Evolutionary conservation across 2,888 invertebrate species (phyloP).

Genomic region (Pyrochroa serraticornis): DNA sequence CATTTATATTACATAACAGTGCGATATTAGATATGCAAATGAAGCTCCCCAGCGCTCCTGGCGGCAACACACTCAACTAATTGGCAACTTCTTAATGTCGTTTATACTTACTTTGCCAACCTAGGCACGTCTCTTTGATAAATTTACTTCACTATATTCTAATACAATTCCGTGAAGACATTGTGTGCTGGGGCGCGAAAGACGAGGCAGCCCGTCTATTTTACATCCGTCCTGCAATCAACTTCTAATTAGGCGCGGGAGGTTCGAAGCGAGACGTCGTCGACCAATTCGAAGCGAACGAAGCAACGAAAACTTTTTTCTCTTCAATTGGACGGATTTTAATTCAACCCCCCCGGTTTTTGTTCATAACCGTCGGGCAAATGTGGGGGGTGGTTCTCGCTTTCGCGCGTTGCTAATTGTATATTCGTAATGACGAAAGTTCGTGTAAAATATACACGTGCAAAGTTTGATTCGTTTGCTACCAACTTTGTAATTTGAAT

Average conservation of each 20-base stretch:
- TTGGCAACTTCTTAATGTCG: constrained; percentile 61
- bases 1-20: constrained; percentile 57
- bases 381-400: constrained; percentile 38
- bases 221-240: constrained; percentile 29
- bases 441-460: constrained; percentile 49
- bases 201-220: constrained; percentile 17
- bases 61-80: constrained; percentile 58
- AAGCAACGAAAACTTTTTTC: constrained; percentile 45
- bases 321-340: constrained; percentile 53
- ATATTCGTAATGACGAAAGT: constrained; percentile 49
- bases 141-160: constrained; percentile 55
- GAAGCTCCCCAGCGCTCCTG: constrained; percentile 48
- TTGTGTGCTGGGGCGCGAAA: constrained; percentile 38
- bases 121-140: constrained; percentile 60
- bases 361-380: constrained; percentile 41
- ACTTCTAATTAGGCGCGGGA: constrained; percentile 29
- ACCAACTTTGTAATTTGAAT: constrained; percentile 48
- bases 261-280: constrained; percentile 11
- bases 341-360: constrained; percentile 49
- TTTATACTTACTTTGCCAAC: constrained; percentile 60
- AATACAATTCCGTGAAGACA: constrained; percentile 53
- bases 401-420: constrained; percentile 43
- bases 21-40: constrained; percentile 59
- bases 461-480: constrained; percentile 51
- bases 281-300: neutral